Evolutionary conservation across 2,888 invertebrate genomes (phyloP), one percentile per base, ranked within the genome.

Genomic region (Phasia obesa): DNA sequence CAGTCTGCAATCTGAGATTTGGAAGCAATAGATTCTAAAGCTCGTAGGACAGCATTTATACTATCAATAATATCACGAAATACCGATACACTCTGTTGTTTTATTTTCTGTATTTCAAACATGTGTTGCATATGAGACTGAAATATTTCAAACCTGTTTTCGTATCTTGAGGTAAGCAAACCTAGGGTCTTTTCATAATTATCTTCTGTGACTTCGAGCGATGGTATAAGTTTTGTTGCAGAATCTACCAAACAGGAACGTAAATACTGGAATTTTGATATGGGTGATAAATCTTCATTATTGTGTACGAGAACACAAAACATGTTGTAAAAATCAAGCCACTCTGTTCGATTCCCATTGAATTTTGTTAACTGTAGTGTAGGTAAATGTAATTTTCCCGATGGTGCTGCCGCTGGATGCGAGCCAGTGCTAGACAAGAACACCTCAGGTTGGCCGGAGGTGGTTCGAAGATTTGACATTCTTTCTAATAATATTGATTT

Each of bases 1-100:
- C 31, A 5, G 31, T 31, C 31, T 31, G 31, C 31, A 35, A 81
- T 81, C 75, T 78, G 75, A 25, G n/a, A 25, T 27, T 38, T 59
- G 15, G 75, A 49, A 31, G 75, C 81, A 27, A 75, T 69, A 17
- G 80, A 77, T 53, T 84, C 67, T 49, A 84, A 57, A 35, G 80
- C 77, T 9, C 80, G 69, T 17, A 84, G 38, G 17, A 81, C 67
- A 1, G 60, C 70, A 11, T 77, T 84, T 17, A 81, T 53, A 11
- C 15, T 53, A 25, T 78, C 74, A 44, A 84, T 57, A n/a, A 81
- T 71, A 13, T 67, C 78, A 7, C 74, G 65, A 17, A 84, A n/a
- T 25, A 27, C 5, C 0, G 57, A 35, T 47, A 69, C 47, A 44
- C 25, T 76, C 4, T 77, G 27, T 13, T 70, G 53, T 4, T 71